phyloP scores from a whole-genome alignment of 2,797 vertebrate genomes.

The Psittacula echo region DNA sequence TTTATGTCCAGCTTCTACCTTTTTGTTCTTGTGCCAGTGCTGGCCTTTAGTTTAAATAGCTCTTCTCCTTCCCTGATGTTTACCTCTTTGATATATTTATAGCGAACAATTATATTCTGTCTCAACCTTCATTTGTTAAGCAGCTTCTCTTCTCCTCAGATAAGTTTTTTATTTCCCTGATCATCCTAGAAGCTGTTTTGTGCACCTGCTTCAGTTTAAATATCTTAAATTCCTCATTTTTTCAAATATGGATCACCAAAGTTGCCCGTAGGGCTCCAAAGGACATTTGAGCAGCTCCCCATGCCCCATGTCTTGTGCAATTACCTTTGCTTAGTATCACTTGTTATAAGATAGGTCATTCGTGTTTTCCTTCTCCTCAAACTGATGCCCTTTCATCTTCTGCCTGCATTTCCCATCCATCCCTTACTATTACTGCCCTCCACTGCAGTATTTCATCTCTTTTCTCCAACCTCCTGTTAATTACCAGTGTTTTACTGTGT shows the following conservation, averaged over 20 bases:
- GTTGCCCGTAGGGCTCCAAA: neutral
- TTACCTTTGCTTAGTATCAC: neutral
- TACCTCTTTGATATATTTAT: constrained; percentile 55
- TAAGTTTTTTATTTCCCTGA: constrained; percentile 5
- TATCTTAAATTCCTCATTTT: neutral
- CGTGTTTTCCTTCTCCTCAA: neutral
- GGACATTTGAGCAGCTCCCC: neutral
- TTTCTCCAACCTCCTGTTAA: neutral
- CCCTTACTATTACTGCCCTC: neutral
- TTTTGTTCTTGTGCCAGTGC: constrained; percentile 38
- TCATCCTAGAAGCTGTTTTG: neutral
- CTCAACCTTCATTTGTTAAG: constrained; percentile 47
- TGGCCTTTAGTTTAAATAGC: constrained; percentile 33
- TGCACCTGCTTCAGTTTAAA: neutral
- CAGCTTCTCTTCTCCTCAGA: constrained; percentile 9
- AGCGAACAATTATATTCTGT: constrained; percentile 28
- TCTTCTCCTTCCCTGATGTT: constrained; percentile 11
- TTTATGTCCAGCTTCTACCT: constrained; percentile 39
- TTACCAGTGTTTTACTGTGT: neutral
- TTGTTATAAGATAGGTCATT: neutral
- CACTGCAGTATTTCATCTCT: neutral
- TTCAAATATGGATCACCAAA: neutral
- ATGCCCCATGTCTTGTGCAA: neutral
- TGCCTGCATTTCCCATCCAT: neutral
- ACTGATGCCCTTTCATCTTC: neutral